These are phyloP conservation scores for Crocidura indochinensis DNA, from an alignment of 2,797 vertebrate genomes.

Conservation along the genomic window DNA sequence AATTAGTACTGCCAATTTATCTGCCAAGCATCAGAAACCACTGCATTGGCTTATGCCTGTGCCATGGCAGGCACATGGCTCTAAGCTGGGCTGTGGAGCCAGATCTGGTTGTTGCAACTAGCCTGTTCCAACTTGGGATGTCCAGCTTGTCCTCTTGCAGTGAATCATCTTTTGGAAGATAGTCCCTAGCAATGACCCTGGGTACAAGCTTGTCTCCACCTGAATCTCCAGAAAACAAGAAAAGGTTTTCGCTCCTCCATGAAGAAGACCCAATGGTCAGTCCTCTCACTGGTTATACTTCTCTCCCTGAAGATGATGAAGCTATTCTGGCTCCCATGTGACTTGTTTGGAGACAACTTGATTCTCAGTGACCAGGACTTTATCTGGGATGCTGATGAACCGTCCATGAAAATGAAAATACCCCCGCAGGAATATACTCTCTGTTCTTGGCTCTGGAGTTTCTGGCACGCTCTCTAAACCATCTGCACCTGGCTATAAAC, in stretches of 20 bases:
- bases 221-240: constrained; percentile 9
- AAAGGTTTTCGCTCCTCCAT: not conserved
- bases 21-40: not conserved
- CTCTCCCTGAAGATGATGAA: not conserved
- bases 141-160: constrained; percentile 53
- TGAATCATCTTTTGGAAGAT: constrained; percentile 73
- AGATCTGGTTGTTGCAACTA: constrained; percentile 69
- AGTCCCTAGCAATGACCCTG: constrained; percentile 70
- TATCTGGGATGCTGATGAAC: not conserved
- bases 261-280: not conserved
- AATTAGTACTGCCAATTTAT: no score
- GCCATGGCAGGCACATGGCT: not conserved
- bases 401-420: fast-evolving
- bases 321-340: not conserved
- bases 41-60: not conserved
- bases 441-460: constrained; percentile 14
- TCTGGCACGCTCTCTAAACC: constrained; percentile 49
- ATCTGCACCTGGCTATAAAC: constrained; percentile 59
- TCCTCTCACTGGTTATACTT: fast-evolving
- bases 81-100: no score
- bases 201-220: not conserved
- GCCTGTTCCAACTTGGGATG: constrained; percentile 69
- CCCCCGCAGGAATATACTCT: fast-evolving
- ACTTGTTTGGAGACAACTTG: constrained; percentile 14
- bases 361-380: not conserved